Percentiles rank a stretch among this genome's conserved stretches.
These are phyloP conservation scores for Gallinago nigripennis DNA, from an alignment of 2,797 vertebrate genomes.

Conservation along the genomic window DNA sequence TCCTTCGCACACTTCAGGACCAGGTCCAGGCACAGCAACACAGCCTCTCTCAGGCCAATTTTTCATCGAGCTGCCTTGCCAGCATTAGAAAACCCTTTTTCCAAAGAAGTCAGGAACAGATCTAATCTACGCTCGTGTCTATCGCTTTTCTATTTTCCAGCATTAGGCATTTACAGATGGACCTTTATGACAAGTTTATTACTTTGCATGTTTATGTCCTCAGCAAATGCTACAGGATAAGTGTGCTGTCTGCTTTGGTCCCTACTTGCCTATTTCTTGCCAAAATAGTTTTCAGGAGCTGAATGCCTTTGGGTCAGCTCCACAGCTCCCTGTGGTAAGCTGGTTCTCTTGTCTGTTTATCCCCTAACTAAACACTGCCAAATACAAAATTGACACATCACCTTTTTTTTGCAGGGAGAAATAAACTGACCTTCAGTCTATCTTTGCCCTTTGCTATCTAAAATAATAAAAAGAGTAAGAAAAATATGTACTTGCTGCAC, in stretches of 20 bases:
- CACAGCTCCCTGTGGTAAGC: background rate
- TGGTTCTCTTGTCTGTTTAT: background rate
- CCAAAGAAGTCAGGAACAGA: background rate
- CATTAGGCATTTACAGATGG: background rate
- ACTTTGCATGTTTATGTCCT: background rate
- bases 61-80: background rate
- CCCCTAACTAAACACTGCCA: constrained; percentile 3
- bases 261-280: background rate
- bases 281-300: background rate
- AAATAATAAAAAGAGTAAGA: background rate
- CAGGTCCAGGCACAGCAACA: background rate
- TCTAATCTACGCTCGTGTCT: background rate
- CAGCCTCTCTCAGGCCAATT: background rate
- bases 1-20: background rate
- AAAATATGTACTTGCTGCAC: background rate
- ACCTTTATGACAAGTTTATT: background rate
- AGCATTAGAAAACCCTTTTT: background rate
- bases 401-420: background rate
- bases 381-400: background rate
- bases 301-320: background rate
- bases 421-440: constrained; percentile 4
- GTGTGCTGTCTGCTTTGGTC: background rate
- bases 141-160: background rate
- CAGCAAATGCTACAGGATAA: background rate
- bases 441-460: background rate